phyloP scores from a whole-genome alignment of 1,140 invertebrate genomes.

The Drosophila repleta region DNA sequence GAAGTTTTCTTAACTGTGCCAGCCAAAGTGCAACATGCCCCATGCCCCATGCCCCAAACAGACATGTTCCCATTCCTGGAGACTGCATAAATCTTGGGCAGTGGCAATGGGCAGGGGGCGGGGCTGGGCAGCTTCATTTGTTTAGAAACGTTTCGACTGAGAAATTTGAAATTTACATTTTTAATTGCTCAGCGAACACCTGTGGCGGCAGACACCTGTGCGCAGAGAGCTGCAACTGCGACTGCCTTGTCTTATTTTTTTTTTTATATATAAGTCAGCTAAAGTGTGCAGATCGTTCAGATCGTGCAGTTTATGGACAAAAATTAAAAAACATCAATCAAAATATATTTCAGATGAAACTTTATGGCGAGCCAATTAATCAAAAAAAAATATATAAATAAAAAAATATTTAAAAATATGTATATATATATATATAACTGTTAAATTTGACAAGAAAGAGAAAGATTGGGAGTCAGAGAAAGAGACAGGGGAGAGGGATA shows the following conservation, averaged over 20 bases:
- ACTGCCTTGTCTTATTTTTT: background rate
- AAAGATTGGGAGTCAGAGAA: constrained; percentile 32
- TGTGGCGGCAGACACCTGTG: constrained; percentile 45
- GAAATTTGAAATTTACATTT: constrained; percentile 72
- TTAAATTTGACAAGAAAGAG: constrained; percentile 63
- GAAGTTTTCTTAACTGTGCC: constrained; percentile 77
- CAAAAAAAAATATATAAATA: constrained; percentile 51
- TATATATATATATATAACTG: too few relatives aligned
- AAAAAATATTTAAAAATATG: constrained; percentile 29
- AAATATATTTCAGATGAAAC: constrained; percentile 57
- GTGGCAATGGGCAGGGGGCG: too few relatives aligned
- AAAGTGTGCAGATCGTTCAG: constrained; percentile 1
- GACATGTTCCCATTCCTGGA: constrained; percentile 45
- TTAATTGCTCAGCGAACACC: constrained; percentile 71
- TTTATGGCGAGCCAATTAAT: constrained; percentile 70
- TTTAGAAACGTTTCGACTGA: constrained; percentile 77
- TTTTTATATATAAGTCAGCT: constrained; percentile 9
- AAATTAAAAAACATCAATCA: constrained; percentile 82
- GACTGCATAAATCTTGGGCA: constrained; percentile 67
- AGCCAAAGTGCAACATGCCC: constrained; percentile 74
- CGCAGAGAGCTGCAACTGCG: background rate
- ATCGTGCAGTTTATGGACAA: constrained; percentile 13
- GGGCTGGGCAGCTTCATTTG: constrained; percentile 55
- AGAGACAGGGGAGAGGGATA: background rate
- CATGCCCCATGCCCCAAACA: constrained; percentile 7